Evolutionary conservation across 2,113 vertebrate genomes (phyloP).

Genomic region (Epinephelus cyanopodus): DNA sequence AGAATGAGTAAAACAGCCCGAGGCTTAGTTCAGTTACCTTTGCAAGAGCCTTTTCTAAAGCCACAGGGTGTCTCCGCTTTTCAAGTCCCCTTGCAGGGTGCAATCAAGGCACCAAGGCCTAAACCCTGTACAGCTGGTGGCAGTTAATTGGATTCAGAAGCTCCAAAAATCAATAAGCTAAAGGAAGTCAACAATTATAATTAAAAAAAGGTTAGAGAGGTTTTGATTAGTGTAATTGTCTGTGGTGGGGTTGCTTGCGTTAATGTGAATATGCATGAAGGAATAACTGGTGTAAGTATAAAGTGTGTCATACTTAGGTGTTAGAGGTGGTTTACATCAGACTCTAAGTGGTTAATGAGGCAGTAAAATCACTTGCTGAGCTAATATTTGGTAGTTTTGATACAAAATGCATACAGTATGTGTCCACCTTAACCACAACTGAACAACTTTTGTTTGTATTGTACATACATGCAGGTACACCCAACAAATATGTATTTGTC

Average conservation of each 20-base stretch:
- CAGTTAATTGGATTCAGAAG: constrained; percentile 64
- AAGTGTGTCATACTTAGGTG: not conserved
- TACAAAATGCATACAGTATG: not conserved
- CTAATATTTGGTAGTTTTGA: not conserved
- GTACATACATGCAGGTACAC: not conserved
- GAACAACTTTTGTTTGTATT: not conserved
- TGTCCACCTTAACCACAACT: not conserved
- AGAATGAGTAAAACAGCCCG: not conserved
- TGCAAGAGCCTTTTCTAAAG: constrained; percentile 42
- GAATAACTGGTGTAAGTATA: constrained; percentile 10
- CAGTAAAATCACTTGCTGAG: not conserved
- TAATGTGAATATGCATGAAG: constrained; percentile 14
- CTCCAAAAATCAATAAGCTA: constrained; percentile 67
- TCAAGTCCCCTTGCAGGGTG: constrained; percentile 36
- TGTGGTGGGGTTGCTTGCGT: not conserved
- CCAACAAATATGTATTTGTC: not conserved
- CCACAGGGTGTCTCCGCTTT: constrained; percentile 47
- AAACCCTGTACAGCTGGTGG: constrained; percentile 35
- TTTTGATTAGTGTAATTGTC: constrained; percentile 64
- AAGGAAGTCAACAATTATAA: constrained; percentile 74
- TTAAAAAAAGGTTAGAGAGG: constrained; percentile 54
- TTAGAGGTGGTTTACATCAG: not conserved
- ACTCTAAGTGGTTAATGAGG: not conserved
- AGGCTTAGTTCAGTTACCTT: constrained; percentile 40
- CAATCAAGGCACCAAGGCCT: constrained; percentile 52